Evolutionary conservation across 2,113 vertebrate species (phyloP), one percentile per base, ranked within the genome.

Genomic region (Mirounga angustirostris): DNA sequence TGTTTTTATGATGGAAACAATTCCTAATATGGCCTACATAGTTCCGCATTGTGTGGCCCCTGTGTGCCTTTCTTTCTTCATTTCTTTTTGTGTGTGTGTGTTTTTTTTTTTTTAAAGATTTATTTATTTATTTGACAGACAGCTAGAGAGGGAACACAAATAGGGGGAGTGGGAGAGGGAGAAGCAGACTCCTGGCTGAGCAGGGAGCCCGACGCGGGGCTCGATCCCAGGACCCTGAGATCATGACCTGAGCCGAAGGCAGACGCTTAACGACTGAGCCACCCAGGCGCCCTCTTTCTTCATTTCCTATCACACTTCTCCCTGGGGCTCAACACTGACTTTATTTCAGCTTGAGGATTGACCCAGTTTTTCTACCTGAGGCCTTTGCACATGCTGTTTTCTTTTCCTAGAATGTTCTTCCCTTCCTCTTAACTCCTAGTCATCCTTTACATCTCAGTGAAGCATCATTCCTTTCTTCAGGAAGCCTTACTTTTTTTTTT

Each of bases 321-420:
- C 46, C 56, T 43, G 6, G 16, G 54, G 30, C 61, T 83, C 10
- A 43, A 54, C 21, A 59, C 10, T 85, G 22, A 50, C 28, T 83
- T 74, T 40, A 76, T 58, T 88, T 93, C 43, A 22, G 15, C 33
- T 86, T 91, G 52, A 81, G 36, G n/a, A 78, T 84, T 93, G 50
- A 28, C 59, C 67, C 7, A 56, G 22, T 59, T 89, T 86, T 81
- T 71, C 52, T 14, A 30, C 10, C 33, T 33, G 54, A 96, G 59
- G 46, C 9, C 22, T 93, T 73, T 83, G 67, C n/a, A 85, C 22
- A 61, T 54, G 12, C 26, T 81, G 18, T 61, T 52, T 50, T 76
- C 46, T 95, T 95, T 80, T 69, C n/a, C 87, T 95, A 58, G 13
- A 95, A 28, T 46, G 22, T 10, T 78, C 22, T 40, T 58, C 88